Evolutionary conservation across 1,140 invertebrate species (phyloP), one percentile per base, ranked within the genome.

Genomic region (Varroa destructor): DNA sequence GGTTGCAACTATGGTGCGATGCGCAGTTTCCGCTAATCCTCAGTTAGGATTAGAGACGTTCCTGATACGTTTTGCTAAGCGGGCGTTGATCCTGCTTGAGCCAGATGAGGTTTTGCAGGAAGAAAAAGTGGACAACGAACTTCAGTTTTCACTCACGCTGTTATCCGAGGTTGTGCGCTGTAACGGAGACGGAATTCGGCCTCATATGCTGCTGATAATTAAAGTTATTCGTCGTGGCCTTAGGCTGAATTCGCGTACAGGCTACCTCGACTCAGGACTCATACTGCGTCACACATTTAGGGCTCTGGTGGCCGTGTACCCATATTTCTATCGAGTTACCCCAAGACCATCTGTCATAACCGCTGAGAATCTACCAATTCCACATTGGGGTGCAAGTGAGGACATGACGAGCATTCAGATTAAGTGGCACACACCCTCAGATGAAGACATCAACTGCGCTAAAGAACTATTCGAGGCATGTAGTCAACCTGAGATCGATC

Each of bases 361-460:
- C 25, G 43, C 79, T 70, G 14, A 51, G 4, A 57, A 56, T 72
- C 73, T 42, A 58, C 46, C 43, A 36, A 76, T 71, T 71, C 25
- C 58, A 86, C 86, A 92, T 74, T 96, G 92, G 93, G 91, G 89
- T 0, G 82, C 84, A 72, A 80, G 86, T 0, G 83, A 85, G 10
- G 80, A 88, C 75, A 76, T 88, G 3, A 79, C 87, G 43, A 81
- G 86, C 2, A 78, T 89, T 10, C 82, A 86, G 6, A 81, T 91
- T 1, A 80, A 87, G 56, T 94, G 89, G 89, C 88, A 90, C 77
- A 79, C 86, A 25, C 90, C 91, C 0, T 83, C 80, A 37, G 78
- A 84, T 37, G 84, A 86, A 71, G 90, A 93, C 79, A 82, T 88
- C 0, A 77, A 79, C 6, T 84, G 83, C 74, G 84, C 86, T 4